These are phyloP conservation scores for Amphiprion percula DNA, from an alignment of 2,113 vertebrate genomes.

Conservation along the genomic window DNA sequence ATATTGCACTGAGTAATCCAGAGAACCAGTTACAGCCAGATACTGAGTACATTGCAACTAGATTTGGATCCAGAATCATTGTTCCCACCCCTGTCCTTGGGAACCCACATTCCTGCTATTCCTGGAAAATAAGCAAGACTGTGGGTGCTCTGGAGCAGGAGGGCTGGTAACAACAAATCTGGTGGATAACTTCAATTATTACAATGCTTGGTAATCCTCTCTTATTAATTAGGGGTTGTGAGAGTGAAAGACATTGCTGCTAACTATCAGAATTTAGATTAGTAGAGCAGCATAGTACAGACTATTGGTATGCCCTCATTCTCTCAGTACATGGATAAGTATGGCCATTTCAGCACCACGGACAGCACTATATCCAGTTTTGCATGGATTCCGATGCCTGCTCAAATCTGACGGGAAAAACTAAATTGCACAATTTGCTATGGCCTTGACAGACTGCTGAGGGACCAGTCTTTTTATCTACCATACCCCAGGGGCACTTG, in stretches of 20 bases:
- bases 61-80: neutral
- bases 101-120: neutral
- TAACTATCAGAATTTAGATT: neutral
- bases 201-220: neutral
- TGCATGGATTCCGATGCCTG: neutral
- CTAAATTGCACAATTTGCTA: neutral
- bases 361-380: constrained; percentile 43
- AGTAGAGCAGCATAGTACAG: neutral
- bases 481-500: constrained; percentile 8
- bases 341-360: constrained; percentile 67
- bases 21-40: neutral
- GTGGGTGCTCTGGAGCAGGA: neutral
- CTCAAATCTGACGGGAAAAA: constrained; percentile 4
- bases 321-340: neutral
- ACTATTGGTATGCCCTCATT: neutral
- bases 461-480: constrained; percentile 36
- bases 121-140: neutral
- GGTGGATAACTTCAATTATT: constrained; percentile 4
- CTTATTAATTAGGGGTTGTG: constrained; percentile 1
- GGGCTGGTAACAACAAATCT: neutral
- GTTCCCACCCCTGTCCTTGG: neutral
- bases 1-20: neutral
- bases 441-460: neutral
- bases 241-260: neutral
- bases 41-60: too few relatives aligned